Conservation (phyloP, 2,888 invertebrate species). For the Epinotia brunnichana region DNA sequence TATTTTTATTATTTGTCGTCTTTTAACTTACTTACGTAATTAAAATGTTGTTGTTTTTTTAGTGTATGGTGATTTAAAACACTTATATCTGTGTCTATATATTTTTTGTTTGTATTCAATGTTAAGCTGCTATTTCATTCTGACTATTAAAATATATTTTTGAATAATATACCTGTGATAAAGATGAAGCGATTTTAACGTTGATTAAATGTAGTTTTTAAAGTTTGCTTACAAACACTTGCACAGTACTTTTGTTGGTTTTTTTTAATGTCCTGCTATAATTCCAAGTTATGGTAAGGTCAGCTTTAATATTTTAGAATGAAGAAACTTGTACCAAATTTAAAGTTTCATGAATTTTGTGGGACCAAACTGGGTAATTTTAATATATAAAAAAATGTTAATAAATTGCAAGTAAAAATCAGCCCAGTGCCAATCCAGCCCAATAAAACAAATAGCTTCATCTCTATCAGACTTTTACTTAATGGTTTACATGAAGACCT, state of each 20-base stretch:
- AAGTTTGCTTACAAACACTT: not conserved
- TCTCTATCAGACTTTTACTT: too few species aligned
- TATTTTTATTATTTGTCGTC: conserved; percentile 43
- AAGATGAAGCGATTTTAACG: not conserved
- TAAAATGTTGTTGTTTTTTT: not conserved
- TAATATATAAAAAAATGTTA: too few species aligned
- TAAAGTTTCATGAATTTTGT: too few species aligned
- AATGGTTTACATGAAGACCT: too few species aligned
- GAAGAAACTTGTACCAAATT: too few species aligned
- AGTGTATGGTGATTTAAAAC: not conserved
- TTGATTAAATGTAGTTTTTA: not conserved
- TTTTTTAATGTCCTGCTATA: not conserved
- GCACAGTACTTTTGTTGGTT: not conserved
- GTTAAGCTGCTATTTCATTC: too few species aligned
- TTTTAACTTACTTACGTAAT: not conserved
- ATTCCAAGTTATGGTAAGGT: not conserved
- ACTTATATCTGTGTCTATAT: not conserved
- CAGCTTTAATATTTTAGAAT: not conserved
- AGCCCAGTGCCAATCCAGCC: too few species aligned
- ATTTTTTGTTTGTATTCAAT: too few species aligned
- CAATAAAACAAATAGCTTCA: too few species aligned
- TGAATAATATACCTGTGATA: not conserved
- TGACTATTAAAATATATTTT: too few species aligned
- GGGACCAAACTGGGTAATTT: too few species aligned
- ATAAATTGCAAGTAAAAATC: too few species aligned